A percentile compares a stretch with the other conserved stretches of the same genome.
Evolutionary conservation across 2,113 vertebrate species (phyloP).

Genomic region (Tauraco erythrolophus): DNA sequence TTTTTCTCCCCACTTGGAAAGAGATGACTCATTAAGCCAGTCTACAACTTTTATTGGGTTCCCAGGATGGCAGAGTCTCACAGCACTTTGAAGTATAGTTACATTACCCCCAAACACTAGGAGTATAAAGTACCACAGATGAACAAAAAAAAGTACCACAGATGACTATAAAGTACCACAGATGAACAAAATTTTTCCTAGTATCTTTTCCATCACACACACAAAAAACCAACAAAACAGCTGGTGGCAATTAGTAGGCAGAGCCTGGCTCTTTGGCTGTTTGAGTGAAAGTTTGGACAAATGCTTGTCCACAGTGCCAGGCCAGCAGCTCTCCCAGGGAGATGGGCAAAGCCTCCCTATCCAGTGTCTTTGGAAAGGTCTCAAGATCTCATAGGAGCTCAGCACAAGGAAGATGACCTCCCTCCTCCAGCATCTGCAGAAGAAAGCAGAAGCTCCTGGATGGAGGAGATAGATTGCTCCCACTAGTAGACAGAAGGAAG

Average conservation of each 20-base stretch:
- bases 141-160: neutral
- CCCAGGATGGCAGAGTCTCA: neutral
- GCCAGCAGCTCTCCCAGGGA: neutral
- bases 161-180: neutral
- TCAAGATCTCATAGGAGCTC: neutral
- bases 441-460: neutral
- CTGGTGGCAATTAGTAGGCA: neutral
- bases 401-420: neutral
- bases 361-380: neutral
- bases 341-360: neutral
- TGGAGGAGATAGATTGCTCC: neutral
- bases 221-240: neutral
- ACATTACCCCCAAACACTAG: neutral
- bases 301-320: neutral
- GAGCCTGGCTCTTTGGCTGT: neutral
- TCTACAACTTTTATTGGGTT: neutral
- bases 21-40: conserved; percentile 14
- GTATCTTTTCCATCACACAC: neutral
- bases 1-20: neutral
- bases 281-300: neutral
- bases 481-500: neutral
- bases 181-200: neutral
- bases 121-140: neutral
- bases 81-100: neutral
- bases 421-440: neutral